phyloP scores from a whole-genome alignment of 2,113 vertebrate genomes.

The Chionis minor region DNA sequence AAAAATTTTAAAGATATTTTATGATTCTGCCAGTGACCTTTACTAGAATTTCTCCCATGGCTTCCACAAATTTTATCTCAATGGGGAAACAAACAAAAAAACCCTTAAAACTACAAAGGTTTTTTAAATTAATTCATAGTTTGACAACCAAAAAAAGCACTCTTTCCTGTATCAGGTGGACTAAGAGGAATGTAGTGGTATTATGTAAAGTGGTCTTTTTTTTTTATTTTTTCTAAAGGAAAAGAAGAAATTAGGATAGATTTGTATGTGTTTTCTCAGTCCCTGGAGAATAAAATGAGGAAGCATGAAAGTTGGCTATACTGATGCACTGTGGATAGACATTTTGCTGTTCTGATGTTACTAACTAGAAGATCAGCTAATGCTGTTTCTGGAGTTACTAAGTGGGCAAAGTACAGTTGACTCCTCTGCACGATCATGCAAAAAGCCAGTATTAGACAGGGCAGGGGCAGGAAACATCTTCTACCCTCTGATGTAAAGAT shows the following conservation, averaged over 20 bases:
- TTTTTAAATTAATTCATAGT: neutral
- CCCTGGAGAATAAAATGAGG: neutral
- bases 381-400: neutral
- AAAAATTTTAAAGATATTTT: slow-evolving; percentile 36
- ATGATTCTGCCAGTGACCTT: neutral
- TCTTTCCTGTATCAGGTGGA: neutral
- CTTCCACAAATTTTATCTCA: slow-evolving; percentile 13
- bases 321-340: neutral
- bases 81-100: neutral
- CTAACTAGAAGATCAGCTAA: neutral
- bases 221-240: neutral
- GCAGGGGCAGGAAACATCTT: neutral
- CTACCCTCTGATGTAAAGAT: neutral
- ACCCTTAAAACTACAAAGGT: too few species aligned
- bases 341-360: neutral
- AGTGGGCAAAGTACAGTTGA: neutral
- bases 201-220: neutral
- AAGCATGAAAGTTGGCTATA: neutral
- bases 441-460: neutral
- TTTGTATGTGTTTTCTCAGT: neutral
- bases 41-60: neutral
- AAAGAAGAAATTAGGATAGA: neutral
- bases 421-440: neutral
- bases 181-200: neutral
- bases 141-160: neutral